Conservation (phyloP, 2,888 invertebrate genomes). For the Trichopria drosophilae region DNA sequence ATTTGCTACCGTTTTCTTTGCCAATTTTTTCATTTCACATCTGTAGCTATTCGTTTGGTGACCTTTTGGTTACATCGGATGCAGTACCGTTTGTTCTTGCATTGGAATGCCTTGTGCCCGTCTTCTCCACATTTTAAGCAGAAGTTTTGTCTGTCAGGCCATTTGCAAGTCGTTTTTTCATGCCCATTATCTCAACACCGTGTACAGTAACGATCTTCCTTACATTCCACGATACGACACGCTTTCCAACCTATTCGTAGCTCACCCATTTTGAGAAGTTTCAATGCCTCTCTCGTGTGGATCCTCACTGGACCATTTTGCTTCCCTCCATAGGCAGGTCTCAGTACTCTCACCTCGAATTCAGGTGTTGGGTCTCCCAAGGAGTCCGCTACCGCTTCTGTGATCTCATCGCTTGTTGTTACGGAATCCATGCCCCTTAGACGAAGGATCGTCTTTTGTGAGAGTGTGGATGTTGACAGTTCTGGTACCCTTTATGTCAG, state of each 20-base stretch:
- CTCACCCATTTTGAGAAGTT: no score
- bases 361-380: slow-evolving; percentile 30
- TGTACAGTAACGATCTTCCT: slow-evolving; percentile 25
- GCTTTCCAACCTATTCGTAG: slow-evolving; percentile 20
- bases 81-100: slow-evolving; percentile 28
- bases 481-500: slow-evolving; percentile 20
- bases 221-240: slow-evolving; percentile 26
- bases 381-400: slow-evolving; percentile 4
- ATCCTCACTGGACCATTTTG: slow-evolving; percentile 32
- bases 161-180: slow-evolving; percentile 25
- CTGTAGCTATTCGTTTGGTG: not conserved
- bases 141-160: slow-evolving; percentile 24
- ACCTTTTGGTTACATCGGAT: slow-evolving; percentile 26
- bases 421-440: slow-evolving; percentile 28
- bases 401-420: slow-evolving; percentile 22
- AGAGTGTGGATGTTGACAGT: slow-evolving; percentile 2
- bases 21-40: not conserved
- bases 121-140: slow-evolving; percentile 34
- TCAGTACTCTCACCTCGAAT: no score
- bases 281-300: slow-evolving; percentile 14
- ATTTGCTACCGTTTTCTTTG: not conserved
- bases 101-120: slow-evolving; percentile 29
- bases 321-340: slow-evolving; percentile 31
- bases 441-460: no score
- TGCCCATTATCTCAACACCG: slow-evolving; percentile 33